Conservation (phyloP, 2,113 vertebrate genomes). For the Corythornis vintsioides region DNA sequence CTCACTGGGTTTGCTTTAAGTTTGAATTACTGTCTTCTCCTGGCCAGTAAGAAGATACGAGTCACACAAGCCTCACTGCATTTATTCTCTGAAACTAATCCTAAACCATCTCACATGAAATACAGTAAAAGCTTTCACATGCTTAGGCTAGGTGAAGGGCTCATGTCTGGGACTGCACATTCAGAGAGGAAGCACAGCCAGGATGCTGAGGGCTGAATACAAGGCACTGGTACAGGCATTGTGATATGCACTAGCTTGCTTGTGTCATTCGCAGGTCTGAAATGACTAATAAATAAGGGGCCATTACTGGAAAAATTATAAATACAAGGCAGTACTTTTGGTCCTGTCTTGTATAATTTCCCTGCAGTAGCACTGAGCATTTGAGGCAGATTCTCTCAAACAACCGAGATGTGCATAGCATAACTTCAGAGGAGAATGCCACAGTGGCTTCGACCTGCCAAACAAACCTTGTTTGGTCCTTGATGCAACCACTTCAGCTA, state of each 20-base stretch:
- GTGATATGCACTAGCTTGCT: not conserved
- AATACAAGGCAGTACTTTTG: not conserved
- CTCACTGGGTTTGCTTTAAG: not conserved
- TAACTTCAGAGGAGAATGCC: not conserved
- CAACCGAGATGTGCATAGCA: not conserved
- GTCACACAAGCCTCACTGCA: not conserved
- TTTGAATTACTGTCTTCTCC: not conserved
- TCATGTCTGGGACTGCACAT: not conserved
- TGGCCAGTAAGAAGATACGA: not conserved
- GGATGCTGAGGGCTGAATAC: not conserved
- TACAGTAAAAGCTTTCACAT: not conserved
- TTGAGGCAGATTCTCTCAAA: not conserved
- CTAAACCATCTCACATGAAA: not conserved
- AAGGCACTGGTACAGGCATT: not conserved
- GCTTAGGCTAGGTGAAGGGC: not conserved
- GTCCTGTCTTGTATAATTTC: not conserved
- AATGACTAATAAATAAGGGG: not conserved
- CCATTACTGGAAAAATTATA: not conserved
- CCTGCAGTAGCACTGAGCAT: not conserved
- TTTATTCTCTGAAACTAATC: not conserved
- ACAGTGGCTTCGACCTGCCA: not conserved
- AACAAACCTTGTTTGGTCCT: not conserved
- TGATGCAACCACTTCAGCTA: not conserved
- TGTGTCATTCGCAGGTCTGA: not conserved
- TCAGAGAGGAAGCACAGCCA: not conserved